A percentile compares a stretch with the other conserved stretches of the same genome.
phyloP scores from a whole-genome alignment of 64 coral and sea anemone species.

The Catalaphyllia jardinei region DNA sequence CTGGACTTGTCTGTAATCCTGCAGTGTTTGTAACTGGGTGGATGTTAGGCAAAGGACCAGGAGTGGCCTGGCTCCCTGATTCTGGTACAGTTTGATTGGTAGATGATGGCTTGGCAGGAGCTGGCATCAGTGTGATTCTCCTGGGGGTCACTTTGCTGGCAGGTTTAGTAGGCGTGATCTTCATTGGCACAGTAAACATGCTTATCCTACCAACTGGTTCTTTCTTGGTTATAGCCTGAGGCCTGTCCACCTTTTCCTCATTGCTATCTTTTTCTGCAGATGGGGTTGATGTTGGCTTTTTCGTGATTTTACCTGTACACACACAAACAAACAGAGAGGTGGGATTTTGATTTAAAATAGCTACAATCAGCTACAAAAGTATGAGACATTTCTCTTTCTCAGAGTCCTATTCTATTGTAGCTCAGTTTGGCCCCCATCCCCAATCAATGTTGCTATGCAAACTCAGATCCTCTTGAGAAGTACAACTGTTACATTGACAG shows the following conservation, averaged over 20 bases:
- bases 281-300: neutral
- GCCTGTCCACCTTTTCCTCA: conserved; percentile 22
- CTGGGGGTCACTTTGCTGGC: conserved; percentile 13
- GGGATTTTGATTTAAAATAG: neutral
- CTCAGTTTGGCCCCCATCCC: too few relatives aligned
- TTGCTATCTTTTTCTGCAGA: conserved; percentile 14
- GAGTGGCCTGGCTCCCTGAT: neutral
- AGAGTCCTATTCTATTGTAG: too few relatives aligned
- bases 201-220: conserved; percentile 39
- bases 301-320: conserved; percentile 26
- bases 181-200: conserved; percentile 52
- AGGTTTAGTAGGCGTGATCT: conserved; percentile 53
- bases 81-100: neutral
- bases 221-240: conserved; percentile 8
- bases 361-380: neutral
- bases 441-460: too few relatives aligned
- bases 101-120: neutral
- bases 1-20: neutral
- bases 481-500: too few relatives aligned
- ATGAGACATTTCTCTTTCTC: too few relatives aligned
- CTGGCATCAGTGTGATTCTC: conserved; percentile 15
- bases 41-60: too few relatives aligned
- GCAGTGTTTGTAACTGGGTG: neutral
- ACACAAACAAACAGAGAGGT: neutral
- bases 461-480: too few relatives aligned